A percentile compares a stretch with the other conserved stretches of the same genome.
phyloP scores from a whole-genome alignment of 2,113 vertebrate genomes.

The Mus musculus region GRCm39 chr11:53702001-53702500 shows the following conservation, averaged over 20 bases:
- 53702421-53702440: neutral
- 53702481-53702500: neutral
- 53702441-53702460: neutral
- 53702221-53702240: neutral
- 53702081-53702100: neutral
- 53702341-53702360: neutral
- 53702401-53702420: neutral
- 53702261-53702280: constrained; percentile 29
- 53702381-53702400: constrained; percentile 32
- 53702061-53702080: neutral
- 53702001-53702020: neutral
- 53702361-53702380: constrained; percentile 19
- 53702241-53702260: neutral
- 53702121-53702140: no score
- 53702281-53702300: neutral
- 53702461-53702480: neutral
- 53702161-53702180: neutral
- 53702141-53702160: no score
- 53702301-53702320: neutral
- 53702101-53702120: no score
- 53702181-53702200: neutral
- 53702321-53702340: neutral
- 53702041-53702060: neutral
- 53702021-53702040: neutral
- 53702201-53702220: no score